Evolutionary conservation across 2,888 invertebrate species (phyloP), one percentile per base, ranked within the genome.

Genomic region (Acleris emargana): DNA sequence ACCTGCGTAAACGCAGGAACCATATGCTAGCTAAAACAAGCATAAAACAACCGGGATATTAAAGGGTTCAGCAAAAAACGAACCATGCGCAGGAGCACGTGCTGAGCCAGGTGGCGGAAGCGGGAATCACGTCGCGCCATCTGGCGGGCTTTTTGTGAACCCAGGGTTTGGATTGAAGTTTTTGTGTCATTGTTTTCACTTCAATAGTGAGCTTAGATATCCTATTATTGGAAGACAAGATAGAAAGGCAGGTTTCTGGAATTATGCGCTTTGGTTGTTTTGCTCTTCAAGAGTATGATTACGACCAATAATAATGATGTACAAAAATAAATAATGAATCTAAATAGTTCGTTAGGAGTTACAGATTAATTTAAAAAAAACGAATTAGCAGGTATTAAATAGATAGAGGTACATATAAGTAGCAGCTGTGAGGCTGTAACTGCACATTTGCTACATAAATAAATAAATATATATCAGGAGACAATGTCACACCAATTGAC

Each of bases 1-100:
- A 68, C 68, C 68, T 68, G 70, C 50, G 45, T 54, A 62, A 69
- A 52, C 57, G 17, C 67, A 58, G 68, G 67, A 68, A 64, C 73
- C 73, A 72, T 69, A 62, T 72, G 74, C 68, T 42, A 20, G 62
- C 64, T 55, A 67, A 70, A 69, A 69, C 57, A 64, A 69, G 62
- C 32, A 53, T 53, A 61, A 62, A 62, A 55, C 25, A 64, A 67
- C 63, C 38, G 47, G 49, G 54, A 5, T 45, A 47, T 64, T 47
- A 52, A 22, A 62, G 55, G 52, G 42, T 58, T 58, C 22, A 49
- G 62, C 66, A 53, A 62, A 67, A 58, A 60, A 60, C 16, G 45
- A 6, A 22, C 7, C 49, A 9, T 7, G 57, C 32, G 52, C 60
- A n/a, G 5, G 67, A 51, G 67, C 67, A 67, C 67, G 67, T 67